Percentiles rank a stretch among this genome's conserved stretches.
These are phyloP conservation scores for Mesoligia furuncula DNA, from an alignment of 2,888 invertebrate genomes.

Conservation along the genomic window DNA sequence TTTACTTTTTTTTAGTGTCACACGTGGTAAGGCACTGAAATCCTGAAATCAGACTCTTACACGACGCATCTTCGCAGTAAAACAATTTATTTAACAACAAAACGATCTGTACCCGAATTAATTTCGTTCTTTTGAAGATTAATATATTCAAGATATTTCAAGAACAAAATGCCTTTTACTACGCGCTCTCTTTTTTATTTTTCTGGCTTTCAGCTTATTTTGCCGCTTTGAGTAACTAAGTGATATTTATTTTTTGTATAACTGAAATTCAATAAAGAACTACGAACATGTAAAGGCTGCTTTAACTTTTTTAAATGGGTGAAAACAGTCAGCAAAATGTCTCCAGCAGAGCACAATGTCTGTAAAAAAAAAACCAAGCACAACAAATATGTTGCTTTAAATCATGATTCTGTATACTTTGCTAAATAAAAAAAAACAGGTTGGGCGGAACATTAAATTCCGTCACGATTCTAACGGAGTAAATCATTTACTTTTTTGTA, in stretches of 20 bases:
- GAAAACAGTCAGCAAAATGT: constrained; percentile 10
- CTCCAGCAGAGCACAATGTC: not conserved
- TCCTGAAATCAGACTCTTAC: constrained; percentile 23
- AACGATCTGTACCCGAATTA: constrained; percentile 26
- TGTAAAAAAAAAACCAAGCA: constrained; percentile 1
- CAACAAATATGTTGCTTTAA: constrained; percentile 21
- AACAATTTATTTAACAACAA: constrained; percentile 34
- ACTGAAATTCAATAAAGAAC: constrained; percentile 17
- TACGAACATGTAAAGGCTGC: not conserved
- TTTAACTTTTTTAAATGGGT: constrained; percentile 2
- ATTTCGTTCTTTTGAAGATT: constrained; percentile 17
- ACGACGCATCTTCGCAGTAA: constrained; percentile 10
- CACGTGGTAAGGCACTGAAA: constrained; percentile 39
- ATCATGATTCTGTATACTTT: constrained; percentile 5
- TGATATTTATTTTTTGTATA: not conserved
- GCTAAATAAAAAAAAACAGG: not conserved
- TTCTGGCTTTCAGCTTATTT: constrained; percentile 33
- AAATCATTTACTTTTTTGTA: constrained; percentile 21
- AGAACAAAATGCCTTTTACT: constrained; percentile 19
- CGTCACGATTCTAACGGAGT: constrained; percentile 4
- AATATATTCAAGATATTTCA: constrained; percentile 1
- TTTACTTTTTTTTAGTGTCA: constrained; percentile 18
- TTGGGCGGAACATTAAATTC: not conserved
- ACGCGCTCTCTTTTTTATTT: constrained; percentile 21
- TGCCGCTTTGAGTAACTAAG: constrained; percentile 13